Evolutionary conservation across 2,888 invertebrate species (phyloP), one percentile per base, ranked within the genome.

Genomic region (Cataglyphis albicans): DNA sequence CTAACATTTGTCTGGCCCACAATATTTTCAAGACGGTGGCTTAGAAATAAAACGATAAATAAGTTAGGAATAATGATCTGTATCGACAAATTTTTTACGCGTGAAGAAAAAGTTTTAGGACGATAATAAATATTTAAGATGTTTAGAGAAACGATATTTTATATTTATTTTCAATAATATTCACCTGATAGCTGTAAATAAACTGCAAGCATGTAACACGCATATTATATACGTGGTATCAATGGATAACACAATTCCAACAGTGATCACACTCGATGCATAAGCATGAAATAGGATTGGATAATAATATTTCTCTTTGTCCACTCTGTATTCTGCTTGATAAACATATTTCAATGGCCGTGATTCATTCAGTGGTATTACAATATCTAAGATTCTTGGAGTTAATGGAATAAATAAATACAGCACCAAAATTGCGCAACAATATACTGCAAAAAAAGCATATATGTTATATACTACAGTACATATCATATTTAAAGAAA

Each of bases 341-440:
- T 3, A 38, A 9, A 67, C 18, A 6, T 15, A 67, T 25, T 4
- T 25, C 9, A 65, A 41, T 55, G 67, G 38, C 3, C 75, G 65
- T n/a, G 75, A 75, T 18, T 75, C 75, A n/a, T 75, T 75, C 21
- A 75, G 1, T 9, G 75, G 75, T 12, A 38, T 38, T 52, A 55
- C 4, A 12, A 65, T 10, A 25, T 75, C 67, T 21, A 75, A 67
- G 35, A 75, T 38, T 38, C 25, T 75, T 52, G 75, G 75, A 38
- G 18, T 25, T 18, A 65, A 38, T 25, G 75, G 75, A 25, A 65
- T 67, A 18, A 38, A 0, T 12, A 67, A 35, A 65, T 52, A 75
- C 18, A 52, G 25, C 35, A 9, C 18, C 1, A 52, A 2, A 1
- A n/a, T 48, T 48, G 48, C n/a, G 15, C n/a, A 48, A n/a, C 7